Base-by-base conservation (phyloP, 2,113 vertebrate species). In the Nestor notabilis region DNA sequence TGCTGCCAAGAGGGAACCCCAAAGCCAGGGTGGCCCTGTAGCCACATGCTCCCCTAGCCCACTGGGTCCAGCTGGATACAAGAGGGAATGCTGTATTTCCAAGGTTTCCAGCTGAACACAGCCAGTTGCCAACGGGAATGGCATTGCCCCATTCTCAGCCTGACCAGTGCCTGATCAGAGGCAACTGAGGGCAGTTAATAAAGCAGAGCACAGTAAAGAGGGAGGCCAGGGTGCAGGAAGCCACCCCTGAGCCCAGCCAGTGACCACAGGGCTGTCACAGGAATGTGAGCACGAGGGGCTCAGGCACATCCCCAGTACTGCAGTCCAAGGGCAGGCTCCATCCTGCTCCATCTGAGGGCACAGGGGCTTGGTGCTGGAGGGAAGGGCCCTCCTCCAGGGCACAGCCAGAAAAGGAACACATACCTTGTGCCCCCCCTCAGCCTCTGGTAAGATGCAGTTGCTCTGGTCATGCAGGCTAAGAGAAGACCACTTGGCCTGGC, bases 1-100 rank as follows among this genome's bases (percentile, higher is more conserved):
- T 0, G 0, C 50, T 75, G 90, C 43, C 23, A 0, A 0, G 0
- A 66, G 33, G 35, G 25, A 71, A 35, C 8, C 41, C 28, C 15
- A 8, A 8, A 39, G n/a, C 43, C 21, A 16, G 39, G 60, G 31
- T 8, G 25, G 37, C 25, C 28, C 33, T 0, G 0, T 23, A 63
- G 41, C 33, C 10, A 8, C 14, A 4, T 1, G 0, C 19, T 70
- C 4, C 35, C 23, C 23, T 31, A 70, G 50, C 27, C n/a, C 46
- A 37, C 2, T 2, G 41, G 13, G 29, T 49, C 74, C 75, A 55
- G 53, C 41, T 92, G 49, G 72, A 50, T 37, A 77, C 44, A 55
- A 33, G 24, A 19, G 27, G 21, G 10, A 71, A 65, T 2, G 11
- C 35, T 89, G 63, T 29, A 27, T 24, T 63, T 77, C 63, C 68